Evolutionary conservation across 2,888 invertebrate species (phyloP), one percentile per base, ranked within the genome.

Genomic region (Malacosoma neustria): DNA sequence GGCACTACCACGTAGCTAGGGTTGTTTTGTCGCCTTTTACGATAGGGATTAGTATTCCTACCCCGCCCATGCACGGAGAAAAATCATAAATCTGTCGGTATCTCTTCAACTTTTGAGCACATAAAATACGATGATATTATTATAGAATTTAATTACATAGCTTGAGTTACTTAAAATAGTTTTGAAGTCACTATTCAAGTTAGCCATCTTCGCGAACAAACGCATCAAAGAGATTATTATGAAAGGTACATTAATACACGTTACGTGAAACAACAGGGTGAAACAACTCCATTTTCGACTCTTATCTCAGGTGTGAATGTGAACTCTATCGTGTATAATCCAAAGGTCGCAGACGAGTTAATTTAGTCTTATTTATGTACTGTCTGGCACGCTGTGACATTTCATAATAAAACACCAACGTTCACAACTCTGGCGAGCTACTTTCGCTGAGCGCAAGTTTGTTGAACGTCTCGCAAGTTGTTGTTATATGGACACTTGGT

Each of bases 331-430:
- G 58, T 54, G 58, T 61, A 55, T 51, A 54, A 61, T 61, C 43
- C 67, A 68, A 67, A 71, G 80, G 76, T 77, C 79, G 65, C 72
- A 82, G 81, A 82, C 81, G 66, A 75, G 77, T 76, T 77, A 80
- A 81, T 81, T 79, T 72, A 59, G 67, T 70, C 62, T 76, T 81
- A 81, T 82, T 82, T 84, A 79, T 81, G 73, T 73, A 73, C 71
- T 66, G 81, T 79, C 82, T 84, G 75, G 73, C 64, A 65, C 70
- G 60, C 68, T 55, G 71, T 77, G 80, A 81, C 77, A 80, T 81
- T 80, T 77, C 66, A 72, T 72, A 80, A 76, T 77, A 77, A 79
- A 76, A 79, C 71, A 65, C 53, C 61, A 58, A 60, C 55, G 55
- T 63, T 69, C 60, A 56, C 54, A 54, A 46, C 57, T 61, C 57